Conservation (phyloP, 2,113 vertebrate species). For the Boleophthalmus pectinirostris region DNA sequence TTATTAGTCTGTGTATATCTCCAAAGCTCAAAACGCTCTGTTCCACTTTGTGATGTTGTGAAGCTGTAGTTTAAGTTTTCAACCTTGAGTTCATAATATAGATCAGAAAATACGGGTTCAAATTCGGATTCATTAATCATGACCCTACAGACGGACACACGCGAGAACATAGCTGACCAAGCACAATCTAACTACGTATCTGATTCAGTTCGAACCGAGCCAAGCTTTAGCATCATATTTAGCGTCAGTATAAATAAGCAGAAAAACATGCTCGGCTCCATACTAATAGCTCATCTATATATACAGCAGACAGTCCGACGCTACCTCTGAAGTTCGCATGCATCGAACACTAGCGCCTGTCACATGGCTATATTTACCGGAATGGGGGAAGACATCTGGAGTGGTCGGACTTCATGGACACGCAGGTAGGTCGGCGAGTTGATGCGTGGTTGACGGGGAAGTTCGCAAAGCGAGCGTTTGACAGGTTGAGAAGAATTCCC, state of each 20-base stretch:
- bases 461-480: slow-evolving; percentile 30
- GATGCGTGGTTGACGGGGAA: slow-evolving; percentile 41
- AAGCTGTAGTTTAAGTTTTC: no score
- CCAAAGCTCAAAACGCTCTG: no score
- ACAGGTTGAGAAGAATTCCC: slow-evolving; percentile 30
- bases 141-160: not conserved
- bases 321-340: slow-evolving; percentile 4
- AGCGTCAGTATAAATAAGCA: not conserved
- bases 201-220: not conserved
- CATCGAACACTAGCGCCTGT: not conserved
- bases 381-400: not conserved
- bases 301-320: slow-evolving; percentile 1
- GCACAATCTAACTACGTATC: not conserved
- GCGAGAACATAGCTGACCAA: not conserved
- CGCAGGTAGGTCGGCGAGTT: slow-evolving; percentile 24
- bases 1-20: no score
- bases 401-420: slow-evolving; percentile 14
- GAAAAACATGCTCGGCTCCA: not conserved
- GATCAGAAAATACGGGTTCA: no score
- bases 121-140: no score
- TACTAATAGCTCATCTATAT: slow-evolving; percentile 8
- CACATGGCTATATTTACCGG: not conserved
- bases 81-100: no score
- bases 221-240: not conserved
- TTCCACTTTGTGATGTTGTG: no score